A percentile compares a stretch with the other conserved stretches of the same genome.
phyloP scores from a whole-genome alignment of 2,888 invertebrate genomes.

The Rhabditoides inermis region DNA sequence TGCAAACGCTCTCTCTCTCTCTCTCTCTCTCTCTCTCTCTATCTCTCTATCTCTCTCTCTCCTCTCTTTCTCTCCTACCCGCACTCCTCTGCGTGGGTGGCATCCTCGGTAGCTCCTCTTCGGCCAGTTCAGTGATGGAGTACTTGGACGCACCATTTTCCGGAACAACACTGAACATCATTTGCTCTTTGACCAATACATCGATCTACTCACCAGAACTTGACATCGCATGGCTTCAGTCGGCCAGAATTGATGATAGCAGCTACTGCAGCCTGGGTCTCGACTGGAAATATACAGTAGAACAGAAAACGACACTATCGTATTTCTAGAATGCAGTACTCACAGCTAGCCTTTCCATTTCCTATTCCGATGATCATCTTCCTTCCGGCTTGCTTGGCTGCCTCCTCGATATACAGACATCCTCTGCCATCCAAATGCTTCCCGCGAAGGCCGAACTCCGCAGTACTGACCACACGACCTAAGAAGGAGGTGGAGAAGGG shows the following conservation, averaged over 20 bases:
- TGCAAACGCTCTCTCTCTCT: constrained; percentile 15
- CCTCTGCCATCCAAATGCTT: constrained; percentile 28
- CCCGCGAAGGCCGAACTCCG: constrained; percentile 65
- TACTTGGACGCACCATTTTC: constrained; percentile 88
- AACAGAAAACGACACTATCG: no score
- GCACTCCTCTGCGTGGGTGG: constrained; percentile 76
- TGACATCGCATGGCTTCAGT: constrained; percentile 61
- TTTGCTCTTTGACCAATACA: not conserved
- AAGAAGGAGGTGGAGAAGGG: constrained; percentile 2
- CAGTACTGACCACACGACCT: constrained; percentile 63
- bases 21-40: constrained; percentile 1
- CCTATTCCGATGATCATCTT: constrained; percentile 77
- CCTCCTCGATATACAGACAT: constrained; percentile 55
- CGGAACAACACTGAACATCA: constrained; percentile 69
- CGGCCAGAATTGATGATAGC: constrained; percentile 60
- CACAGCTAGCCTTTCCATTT: constrained; percentile 80
- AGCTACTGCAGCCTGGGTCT: constrained; percentile 71
- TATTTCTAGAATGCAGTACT: no score
- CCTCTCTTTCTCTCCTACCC: constrained; percentile 54
- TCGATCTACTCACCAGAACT: constrained; percentile 58
- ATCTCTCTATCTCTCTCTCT: constrained; percentile 1
- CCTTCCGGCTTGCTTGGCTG: constrained; percentile 62
- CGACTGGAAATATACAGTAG: no score
- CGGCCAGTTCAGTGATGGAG: constrained; percentile 75
- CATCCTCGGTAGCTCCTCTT: constrained; percentile 72